Evolutionary conservation across 2,797 vertebrate genomes (phyloP).

Genomic region (Cuculus canorus): DNA sequence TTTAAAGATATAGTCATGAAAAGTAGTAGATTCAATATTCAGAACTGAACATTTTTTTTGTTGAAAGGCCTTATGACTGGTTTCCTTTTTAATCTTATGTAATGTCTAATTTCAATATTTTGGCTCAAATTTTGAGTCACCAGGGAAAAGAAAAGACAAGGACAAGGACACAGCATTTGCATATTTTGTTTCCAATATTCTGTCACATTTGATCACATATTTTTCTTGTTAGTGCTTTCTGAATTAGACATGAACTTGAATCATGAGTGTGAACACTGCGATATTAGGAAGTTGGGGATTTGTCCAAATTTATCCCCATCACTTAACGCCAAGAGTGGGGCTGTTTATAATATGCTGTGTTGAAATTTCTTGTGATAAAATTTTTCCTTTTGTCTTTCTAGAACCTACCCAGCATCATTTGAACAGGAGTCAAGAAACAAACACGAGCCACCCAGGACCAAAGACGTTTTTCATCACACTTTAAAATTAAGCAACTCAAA

Average conservation of each 20-base stretch:
- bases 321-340: not conserved
- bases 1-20: not conserved
- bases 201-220: not conserved
- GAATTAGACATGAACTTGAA: not conserved
- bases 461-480: constrained; percentile 69
- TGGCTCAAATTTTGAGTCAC: not conserved
- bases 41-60: not conserved
- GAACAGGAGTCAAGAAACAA: constrained; percentile 36
- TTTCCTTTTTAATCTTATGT: not conserved
- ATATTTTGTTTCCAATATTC: not conserved
- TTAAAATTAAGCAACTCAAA: constrained; percentile 74
- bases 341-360: not conserved
- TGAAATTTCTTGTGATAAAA: not conserved
- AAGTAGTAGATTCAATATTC: not conserved
- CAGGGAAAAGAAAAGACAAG: not conserved
- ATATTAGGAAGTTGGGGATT: not conserved
- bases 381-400: not conserved
- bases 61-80: not conserved
- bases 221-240: not conserved
- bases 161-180: not conserved
- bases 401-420: not conserved
- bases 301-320: not conserved
- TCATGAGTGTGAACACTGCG: not conserved
- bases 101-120: not conserved
- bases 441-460: not conserved